Conservation (phyloP, 2,888 invertebrate genomes). For the Drosophila koepferae region DNA sequence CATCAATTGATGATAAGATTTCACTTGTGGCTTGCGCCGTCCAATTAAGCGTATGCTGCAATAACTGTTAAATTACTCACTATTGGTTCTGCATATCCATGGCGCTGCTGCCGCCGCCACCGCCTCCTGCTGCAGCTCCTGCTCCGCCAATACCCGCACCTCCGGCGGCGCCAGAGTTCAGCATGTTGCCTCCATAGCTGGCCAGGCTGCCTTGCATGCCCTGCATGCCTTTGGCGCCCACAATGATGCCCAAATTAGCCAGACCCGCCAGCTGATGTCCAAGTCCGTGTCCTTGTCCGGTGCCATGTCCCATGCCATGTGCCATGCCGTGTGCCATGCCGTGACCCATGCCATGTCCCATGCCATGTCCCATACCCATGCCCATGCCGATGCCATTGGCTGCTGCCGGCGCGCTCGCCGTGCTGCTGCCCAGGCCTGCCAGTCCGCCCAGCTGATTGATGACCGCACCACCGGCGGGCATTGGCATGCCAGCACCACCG, state of each 20-base stretch:
- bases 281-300: conserved; percentile 57
- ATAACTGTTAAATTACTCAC: conserved; percentile 61
- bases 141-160: conserved; percentile 51
- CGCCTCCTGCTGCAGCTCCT: conserved; percentile 52
- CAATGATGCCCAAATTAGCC: conserved; percentile 77
- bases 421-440: conserved; percentile 22
- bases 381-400: conserved; percentile 21
- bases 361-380: conserved; percentile 28
- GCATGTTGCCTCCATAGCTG: conserved; percentile 58
- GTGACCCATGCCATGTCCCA: conserved; percentile 22
- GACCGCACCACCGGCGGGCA: conserved; percentile 40
- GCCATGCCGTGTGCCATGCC: conserved; percentile 23
- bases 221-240: conserved; percentile 61
- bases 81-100: conserved; percentile 71
- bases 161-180: conserved; percentile 60
- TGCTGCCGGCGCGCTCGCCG: conserved; percentile 31
- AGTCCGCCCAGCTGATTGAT: conserved; percentile 50
- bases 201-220: conserved; percentile 50
- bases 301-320: conserved; percentile 17
- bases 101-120: conserved; percentile 51
- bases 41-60: conserved; percentile 47
- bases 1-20: conserved; percentile 78
- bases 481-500: conserved; percentile 14
- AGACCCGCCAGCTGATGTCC: conserved; percentile 79
- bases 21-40: conserved; percentile 49